A percentile compares a stretch with the other conserved stretches of the same genome.
Evolutionary conservation across 2,888 invertebrate genomes (phyloP).

Genomic region (Drosophila prostipennis): DNA sequence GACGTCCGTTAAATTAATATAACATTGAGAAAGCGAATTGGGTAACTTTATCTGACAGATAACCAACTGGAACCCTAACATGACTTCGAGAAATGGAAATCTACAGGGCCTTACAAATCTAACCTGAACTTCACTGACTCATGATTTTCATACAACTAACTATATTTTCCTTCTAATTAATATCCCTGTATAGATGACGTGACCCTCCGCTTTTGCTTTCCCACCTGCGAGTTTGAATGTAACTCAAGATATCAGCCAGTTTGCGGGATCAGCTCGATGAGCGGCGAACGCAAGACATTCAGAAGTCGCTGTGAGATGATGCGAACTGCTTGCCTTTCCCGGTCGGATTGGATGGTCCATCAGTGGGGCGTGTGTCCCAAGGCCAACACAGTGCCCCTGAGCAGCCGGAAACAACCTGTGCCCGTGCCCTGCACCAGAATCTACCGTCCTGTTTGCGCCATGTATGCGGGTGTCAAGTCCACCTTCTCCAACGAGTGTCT

Average conservation of each 20-base stretch:
- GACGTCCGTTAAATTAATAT: too few relatives aligned
- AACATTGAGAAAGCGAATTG: too few relatives aligned
- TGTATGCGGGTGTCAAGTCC: conserved; percentile 76
- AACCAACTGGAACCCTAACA: too few relatives aligned
- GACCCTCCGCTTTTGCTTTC: conserved; percentile 51
- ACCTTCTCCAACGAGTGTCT: conserved; percentile 79
- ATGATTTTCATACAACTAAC: too few relatives aligned
- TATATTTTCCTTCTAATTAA: too few relatives aligned
- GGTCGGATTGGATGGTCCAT: conserved; percentile 56
- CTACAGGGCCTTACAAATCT: too few relatives aligned
- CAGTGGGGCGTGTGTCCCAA: conserved; percentile 54
- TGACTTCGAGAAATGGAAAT: too few relatives aligned
- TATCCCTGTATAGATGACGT: conserved; percentile 48
- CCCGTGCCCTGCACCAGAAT: conserved; percentile 70
- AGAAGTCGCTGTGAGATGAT: conserved; percentile 69
- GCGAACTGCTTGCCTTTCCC: conserved; percentile 55
- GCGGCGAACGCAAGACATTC: conserved; percentile 56
- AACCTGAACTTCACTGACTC: too few relatives aligned
- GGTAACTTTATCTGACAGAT: too few relatives aligned
- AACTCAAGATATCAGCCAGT: conserved; percentile 45
- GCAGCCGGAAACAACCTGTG: conserved; percentile 36
- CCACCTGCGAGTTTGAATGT: conserved; percentile 66
- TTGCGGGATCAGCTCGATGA: conserved; percentile 60
- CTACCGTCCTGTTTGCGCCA: conserved; percentile 77
- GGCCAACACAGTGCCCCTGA: conserved; percentile 6